Conservation (phyloP, 2,113 vertebrate species). For the Pholis gunnellus region DNA sequence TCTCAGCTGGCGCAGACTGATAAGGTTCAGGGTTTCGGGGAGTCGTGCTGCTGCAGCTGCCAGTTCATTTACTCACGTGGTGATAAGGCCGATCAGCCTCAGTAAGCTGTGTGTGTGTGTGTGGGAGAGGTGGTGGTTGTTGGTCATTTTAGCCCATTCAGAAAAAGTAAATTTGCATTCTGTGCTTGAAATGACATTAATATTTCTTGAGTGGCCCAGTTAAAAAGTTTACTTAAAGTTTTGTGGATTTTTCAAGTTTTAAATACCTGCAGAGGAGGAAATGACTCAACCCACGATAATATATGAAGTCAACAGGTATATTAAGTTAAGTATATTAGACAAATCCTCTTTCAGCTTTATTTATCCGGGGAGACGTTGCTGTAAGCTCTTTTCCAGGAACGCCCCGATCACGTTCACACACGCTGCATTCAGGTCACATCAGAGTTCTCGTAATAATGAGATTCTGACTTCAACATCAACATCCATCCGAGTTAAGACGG, state of each 20-base stretch:
- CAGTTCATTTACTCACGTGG: slow-evolving; percentile 32
- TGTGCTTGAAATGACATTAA: slow-evolving; percentile 7
- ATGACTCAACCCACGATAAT: background rate
- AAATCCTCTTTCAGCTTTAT: too few relatives aligned
- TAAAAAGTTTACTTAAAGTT: background rate
- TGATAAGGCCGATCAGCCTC: slow-evolving; percentile 23
- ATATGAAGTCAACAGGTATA: background rate
- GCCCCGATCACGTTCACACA: too few relatives aligned
- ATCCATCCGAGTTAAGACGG: too few relatives aligned
- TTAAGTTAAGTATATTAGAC: too few relatives aligned
- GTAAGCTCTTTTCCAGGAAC: too few relatives aligned
- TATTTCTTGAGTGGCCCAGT: background rate
- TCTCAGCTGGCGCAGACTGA: slow-evolving; percentile 41
- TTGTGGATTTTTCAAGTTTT: background rate
- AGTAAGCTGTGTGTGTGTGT: background rate
- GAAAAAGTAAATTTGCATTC: background rate
- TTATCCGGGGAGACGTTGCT: too few relatives aligned
- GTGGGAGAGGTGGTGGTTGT: background rate
- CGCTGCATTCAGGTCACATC: too few relatives aligned
- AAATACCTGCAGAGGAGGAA: background rate
- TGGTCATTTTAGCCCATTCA: slow-evolving; percentile 38
- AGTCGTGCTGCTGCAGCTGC: slow-evolving; percentile 12
- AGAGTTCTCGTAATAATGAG: too few relatives aligned
- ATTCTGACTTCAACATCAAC: too few relatives aligned
- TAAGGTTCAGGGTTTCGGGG: slow-evolving; percentile 38